Conservation (phyloP, 1,140 invertebrate genomes). For the Drosophila sproati region DNA sequence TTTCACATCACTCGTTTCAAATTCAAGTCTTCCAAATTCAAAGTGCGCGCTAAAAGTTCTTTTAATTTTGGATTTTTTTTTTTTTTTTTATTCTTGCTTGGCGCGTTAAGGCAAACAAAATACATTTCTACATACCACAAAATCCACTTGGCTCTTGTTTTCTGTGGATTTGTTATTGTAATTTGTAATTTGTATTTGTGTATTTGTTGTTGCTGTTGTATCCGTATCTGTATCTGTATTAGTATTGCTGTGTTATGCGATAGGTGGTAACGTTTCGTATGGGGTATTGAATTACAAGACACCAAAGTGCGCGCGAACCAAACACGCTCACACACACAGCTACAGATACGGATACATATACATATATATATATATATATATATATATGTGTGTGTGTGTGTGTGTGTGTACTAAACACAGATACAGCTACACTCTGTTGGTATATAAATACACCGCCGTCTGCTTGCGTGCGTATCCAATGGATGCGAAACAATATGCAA, state of each 20-base stretch:
- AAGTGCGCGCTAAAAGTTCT: conserved; percentile 29
- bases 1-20: too few relatives aligned
- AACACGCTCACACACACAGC: conserved; percentile 61
- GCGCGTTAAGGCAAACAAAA: conserved; percentile 19
- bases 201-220: neutral
- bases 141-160: conserved; percentile 48
- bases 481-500: conserved; percentile 78
- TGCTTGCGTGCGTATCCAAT: conserved; percentile 73
- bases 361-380: neutral
- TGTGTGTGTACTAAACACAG: neutral
- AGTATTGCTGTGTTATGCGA: conserved; percentile 68
- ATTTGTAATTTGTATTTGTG: conserved; percentile 28
- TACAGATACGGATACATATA: conserved; percentile 19
- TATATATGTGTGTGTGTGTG: neutral
- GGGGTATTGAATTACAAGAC: conserved; percentile 82
- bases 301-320: conserved; percentile 80
- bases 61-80: neutral
- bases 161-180: conserved; percentile 56
- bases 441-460: conserved; percentile 76
- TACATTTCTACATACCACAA: conserved; percentile 24
- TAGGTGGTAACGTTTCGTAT: conserved; percentile 75
- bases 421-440: conserved; percentile 42
- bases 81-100: neutral
- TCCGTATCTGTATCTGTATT: conserved; percentile 56
- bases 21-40: neutral